Evolutionary conservation across 2,113 vertebrate genomes (phyloP).

Genomic region (Pimephales promelas): DNA sequence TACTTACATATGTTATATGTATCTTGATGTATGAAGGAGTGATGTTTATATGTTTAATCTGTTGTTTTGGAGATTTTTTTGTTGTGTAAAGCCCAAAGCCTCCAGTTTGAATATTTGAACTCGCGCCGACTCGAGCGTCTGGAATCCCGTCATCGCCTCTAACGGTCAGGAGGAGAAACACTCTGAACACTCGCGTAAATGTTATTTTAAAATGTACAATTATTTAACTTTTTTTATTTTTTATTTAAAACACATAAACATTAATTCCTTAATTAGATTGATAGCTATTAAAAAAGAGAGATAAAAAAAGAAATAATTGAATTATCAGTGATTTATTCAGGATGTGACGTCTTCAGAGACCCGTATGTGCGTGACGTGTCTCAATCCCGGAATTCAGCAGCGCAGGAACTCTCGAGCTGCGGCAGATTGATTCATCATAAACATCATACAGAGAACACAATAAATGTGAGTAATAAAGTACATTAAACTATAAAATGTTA

Average conservation of each 20-base stretch:
- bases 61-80: neutral
- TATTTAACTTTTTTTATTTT: neutral
- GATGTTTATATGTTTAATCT: neutral
- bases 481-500: neutral
- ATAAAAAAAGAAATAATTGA: neutral
- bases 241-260: neutral
- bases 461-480: neutral
- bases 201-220: neutral
- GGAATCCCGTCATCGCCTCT: neutral
- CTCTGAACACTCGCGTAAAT: too few species aligned
- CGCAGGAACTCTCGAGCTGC: neutral
- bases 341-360: neutral
- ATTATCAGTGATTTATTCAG: neutral
- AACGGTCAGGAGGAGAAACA: neutral
- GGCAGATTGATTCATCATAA: neutral
- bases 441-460: neutral
- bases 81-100: neutral
- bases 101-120: slow-evolving; percentile 23
- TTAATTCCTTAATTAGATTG: too few species aligned
- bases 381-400: slow-evolving; percentile 13
- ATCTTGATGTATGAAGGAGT: neutral
- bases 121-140: neutral
- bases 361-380: slow-evolving; percentile 43
- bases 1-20: neutral
- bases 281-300: too few species aligned